Percentiles rank a stretch among this genome's conserved stretches.
Evolutionary conservation across 37 sponge, comb jelly and placozoan species (phyloP).

Genomic region (Agelas oroides): DNA sequence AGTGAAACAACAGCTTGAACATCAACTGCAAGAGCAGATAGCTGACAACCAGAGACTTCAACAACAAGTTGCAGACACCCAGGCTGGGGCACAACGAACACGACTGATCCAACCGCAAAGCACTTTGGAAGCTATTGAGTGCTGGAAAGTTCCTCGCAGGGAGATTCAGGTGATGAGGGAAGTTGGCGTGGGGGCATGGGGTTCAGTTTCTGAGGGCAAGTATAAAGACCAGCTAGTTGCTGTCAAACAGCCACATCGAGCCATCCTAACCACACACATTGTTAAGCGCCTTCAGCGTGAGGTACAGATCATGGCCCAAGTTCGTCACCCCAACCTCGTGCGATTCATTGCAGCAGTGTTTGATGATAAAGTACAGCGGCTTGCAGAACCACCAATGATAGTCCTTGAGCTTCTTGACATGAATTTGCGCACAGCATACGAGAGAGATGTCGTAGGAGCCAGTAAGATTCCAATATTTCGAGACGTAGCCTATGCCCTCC

Average conservation of each 20-base stretch:
- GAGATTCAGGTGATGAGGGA: conserved; percentile 6
- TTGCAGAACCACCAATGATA: conserved; percentile 41
- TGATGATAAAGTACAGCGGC: conserved; percentile 11
- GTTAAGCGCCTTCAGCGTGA: conserved; percentile 51
- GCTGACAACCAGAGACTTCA: background rate
- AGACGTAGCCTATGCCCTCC: conserved; percentile 75
- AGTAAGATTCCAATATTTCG: conserved; percentile 22
- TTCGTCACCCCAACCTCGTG: conserved; percentile 75
- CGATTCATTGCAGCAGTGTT: conserved; percentile 64
- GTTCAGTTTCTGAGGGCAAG: conserved; percentile 14
- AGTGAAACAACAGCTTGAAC: background rate
- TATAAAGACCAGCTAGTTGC: conserved; percentile 39
- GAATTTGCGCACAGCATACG: conserved; percentile 46
- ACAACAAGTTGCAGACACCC: background rate
- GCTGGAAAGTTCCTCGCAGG: conserved; percentile 25
- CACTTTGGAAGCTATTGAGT: background rate
- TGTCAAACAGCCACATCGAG: conserved; percentile 25
- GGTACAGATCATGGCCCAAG: conserved; percentile 62
- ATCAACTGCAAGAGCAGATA: background rate
- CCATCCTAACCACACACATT: background rate
- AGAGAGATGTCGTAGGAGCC: background rate
- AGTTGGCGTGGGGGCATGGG: conserved; percentile 44
- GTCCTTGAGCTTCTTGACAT: conserved; percentile 71
- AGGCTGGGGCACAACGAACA: background rate
- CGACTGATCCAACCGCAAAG: too few species aligned